Percentiles rank a stretch among this genome's conserved stretches.
Conservation (phyloP, 2,888 invertebrate genomes). For the Cremastobaeus sp. region DNA sequence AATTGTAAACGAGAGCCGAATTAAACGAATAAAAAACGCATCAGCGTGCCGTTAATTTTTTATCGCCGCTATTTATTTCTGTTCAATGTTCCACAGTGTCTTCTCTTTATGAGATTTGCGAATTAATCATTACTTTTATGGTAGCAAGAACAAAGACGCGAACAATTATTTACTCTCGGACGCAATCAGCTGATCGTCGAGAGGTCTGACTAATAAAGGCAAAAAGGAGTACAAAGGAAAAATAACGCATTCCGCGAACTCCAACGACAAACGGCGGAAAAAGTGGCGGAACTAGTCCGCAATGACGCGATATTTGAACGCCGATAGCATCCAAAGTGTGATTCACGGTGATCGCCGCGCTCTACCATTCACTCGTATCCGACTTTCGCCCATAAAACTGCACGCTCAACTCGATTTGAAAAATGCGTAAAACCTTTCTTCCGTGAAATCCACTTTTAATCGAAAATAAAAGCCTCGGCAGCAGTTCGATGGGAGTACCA, state of each 20-base stretch:
- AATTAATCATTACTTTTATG: too few relatives aligned
- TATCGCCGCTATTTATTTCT: too few relatives aligned
- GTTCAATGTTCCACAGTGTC: too few relatives aligned
- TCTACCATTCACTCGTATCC: slow-evolving; percentile 51
- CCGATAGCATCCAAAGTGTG: slow-evolving; percentile 44
- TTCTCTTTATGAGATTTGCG: neutral
- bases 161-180: slow-evolving; percentile 7
- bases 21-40: too few relatives aligned
- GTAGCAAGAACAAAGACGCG: slow-evolving; percentile 19
- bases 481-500: too few relatives aligned
- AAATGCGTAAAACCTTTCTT: slow-evolving; percentile 19
- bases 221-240: slow-evolving; percentile 35
- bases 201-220: slow-evolving; percentile 39
- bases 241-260: slow-evolving; percentile 42
- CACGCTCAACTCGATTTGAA: slow-evolving; percentile 18
- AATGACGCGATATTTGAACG: slow-evolving; percentile 37
- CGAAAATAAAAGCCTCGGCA: slow-evolving; percentile 15
- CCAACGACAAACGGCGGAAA: slow-evolving; percentile 36
- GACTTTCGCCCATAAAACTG: slow-evolving; percentile 47
- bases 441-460: slow-evolving; percentile 21
- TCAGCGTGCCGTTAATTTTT: too few relatives aligned
- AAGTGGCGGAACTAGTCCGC: slow-evolving; percentile 49
- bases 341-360: slow-evolving; percentile 26
- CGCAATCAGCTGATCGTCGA: slow-evolving; percentile 12
- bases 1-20: too few relatives aligned